phyloP scores from a whole-genome alignment of 2,888 invertebrate genomes.

The Axea sp. region DNA sequence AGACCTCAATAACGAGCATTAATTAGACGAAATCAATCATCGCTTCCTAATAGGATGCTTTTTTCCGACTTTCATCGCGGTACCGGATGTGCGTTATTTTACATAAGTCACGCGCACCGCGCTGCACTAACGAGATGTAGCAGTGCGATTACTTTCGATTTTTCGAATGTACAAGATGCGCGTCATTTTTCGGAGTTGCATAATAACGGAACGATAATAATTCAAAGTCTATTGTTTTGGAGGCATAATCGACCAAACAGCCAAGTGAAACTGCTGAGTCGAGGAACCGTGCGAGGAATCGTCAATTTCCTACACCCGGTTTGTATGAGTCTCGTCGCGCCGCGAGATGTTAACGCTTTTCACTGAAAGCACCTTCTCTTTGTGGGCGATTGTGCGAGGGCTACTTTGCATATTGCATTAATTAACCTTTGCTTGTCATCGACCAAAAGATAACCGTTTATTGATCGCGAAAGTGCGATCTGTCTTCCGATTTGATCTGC shows the following conservation, averaged over 20 bases:
- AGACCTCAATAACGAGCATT: slow-evolving; percentile 6
- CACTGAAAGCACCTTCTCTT: slow-evolving; percentile 38
- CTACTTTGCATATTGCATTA: slow-evolving; percentile 55
- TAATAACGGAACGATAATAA: slow-evolving; percentile 24
- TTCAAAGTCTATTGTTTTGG: slow-evolving; percentile 37
- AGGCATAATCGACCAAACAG: slow-evolving; percentile 34
- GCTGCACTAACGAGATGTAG: slow-evolving; percentile 38
- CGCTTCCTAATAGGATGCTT: slow-evolving; percentile 14
- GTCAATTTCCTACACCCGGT: slow-evolving; percentile 40
- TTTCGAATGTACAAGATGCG: slow-evolving; percentile 26
- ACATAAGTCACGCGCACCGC: slow-evolving; percentile 44
- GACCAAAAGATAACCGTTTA: slow-evolving; percentile 52
- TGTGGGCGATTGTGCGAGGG: slow-evolving; percentile 29
- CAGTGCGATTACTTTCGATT: slow-evolving; percentile 45
- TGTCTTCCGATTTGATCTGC: slow-evolving; percentile 22
- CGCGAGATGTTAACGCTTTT: slow-evolving; percentile 53
- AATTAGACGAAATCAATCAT: slow-evolving; percentile 30
- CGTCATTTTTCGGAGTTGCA: slow-evolving; percentile 19
- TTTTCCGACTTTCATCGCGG: slow-evolving; percentile 41
- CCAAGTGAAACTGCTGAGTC: slow-evolving; percentile 33
- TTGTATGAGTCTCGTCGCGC: slow-evolving; percentile 8
- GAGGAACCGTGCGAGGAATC: slow-evolving; percentile 29
- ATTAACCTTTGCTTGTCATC: slow-evolving; percentile 60
- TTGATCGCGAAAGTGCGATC: slow-evolving; percentile 56
- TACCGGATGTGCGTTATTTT: slow-evolving; percentile 42